A percentile compares a stretch with the other conserved stretches of the same genome.
Conservation (phyloP, 2,888 invertebrate species). For the Panopea generosa region DNA sequence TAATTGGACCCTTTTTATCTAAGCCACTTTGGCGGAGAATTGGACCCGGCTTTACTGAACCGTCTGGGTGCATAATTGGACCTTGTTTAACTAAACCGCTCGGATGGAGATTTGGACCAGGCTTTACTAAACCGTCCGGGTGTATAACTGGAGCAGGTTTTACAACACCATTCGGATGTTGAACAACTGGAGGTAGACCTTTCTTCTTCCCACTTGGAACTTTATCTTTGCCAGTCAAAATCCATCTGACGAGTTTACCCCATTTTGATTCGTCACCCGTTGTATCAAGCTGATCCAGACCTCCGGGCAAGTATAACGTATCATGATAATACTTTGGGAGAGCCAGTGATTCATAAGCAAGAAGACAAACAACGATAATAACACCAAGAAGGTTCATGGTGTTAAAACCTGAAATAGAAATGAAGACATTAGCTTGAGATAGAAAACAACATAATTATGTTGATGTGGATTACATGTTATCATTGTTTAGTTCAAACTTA, state of each 20-base stretch:
- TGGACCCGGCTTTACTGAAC: not conserved
- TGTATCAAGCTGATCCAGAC: constrained; percentile 10
- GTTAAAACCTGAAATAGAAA: too few relatives aligned
- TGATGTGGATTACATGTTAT: too few relatives aligned
- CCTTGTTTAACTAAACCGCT: not conserved
- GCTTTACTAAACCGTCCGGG: constrained; percentile 4
- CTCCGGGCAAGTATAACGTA: constrained; percentile 11
- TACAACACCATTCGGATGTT: constrained; percentile 5
- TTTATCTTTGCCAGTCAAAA: constrained; percentile 8
- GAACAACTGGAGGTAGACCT: not conserved
- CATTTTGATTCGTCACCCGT: constrained; percentile 24
- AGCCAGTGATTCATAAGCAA: too few relatives aligned
- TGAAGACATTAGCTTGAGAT: too few relatives aligned
- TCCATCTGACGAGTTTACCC: constrained; percentile 17
- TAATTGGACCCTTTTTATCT: too few relatives aligned
- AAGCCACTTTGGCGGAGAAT: constrained; percentile 3
- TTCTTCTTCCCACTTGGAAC: not conserved
- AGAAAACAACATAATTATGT: too few relatives aligned
- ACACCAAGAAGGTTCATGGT: too few relatives aligned
- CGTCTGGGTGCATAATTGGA: not conserved
- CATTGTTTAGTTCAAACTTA: too few relatives aligned
- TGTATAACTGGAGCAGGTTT: constrained; percentile 6
- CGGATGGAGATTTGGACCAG: not conserved
- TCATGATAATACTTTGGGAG: constrained; percentile 14
- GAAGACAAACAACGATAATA: too few relatives aligned